phyloP scores from a whole-genome alignment of 2,888 invertebrate genomes.

The Xestobium rufovillosum region DNA sequence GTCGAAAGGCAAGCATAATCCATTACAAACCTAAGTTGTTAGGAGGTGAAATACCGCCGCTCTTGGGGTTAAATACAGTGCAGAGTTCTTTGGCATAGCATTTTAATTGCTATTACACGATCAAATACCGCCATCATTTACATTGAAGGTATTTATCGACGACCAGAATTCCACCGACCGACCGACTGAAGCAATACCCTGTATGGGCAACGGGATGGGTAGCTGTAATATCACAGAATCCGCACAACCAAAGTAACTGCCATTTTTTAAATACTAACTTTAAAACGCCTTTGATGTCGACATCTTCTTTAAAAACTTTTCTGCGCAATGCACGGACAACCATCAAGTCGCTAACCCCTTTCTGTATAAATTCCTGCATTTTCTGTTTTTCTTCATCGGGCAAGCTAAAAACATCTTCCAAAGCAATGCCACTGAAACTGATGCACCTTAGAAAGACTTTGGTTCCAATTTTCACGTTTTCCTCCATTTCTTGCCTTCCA shows the following conservation, averaged over 20 bases:
- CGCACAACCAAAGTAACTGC: no score
- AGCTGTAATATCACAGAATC: no score
- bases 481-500: slow-evolving; percentile 72
- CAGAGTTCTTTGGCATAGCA: no score
- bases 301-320: slow-evolving; percentile 53
- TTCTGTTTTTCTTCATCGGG: slow-evolving; percentile 47
- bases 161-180: no score
- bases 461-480: slow-evolving; percentile 64
- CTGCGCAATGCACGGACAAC: slow-evolving; percentile 61
- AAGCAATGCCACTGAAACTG: slow-evolving; percentile 69
- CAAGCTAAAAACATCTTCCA: slow-evolving; percentile 58
- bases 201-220: no score
- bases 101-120: no score
- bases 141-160: slow-evolving; percentile 29
- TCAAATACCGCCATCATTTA: no score
- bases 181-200: no score
- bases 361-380: slow-evolving; percentile 50
- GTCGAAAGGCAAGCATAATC: no score
- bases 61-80: no score
- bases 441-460: slow-evolving; percentile 66
- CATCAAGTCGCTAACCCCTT: slow-evolving; percentile 60
- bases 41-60: no score
- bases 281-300: slow-evolving; percentile 63
- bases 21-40: no score
- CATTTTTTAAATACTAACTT: slow-evolving; percentile 43